phyloP scores from a whole-genome alignment of 2,888 invertebrate species.

The Halictus quadricinctus region DNA sequence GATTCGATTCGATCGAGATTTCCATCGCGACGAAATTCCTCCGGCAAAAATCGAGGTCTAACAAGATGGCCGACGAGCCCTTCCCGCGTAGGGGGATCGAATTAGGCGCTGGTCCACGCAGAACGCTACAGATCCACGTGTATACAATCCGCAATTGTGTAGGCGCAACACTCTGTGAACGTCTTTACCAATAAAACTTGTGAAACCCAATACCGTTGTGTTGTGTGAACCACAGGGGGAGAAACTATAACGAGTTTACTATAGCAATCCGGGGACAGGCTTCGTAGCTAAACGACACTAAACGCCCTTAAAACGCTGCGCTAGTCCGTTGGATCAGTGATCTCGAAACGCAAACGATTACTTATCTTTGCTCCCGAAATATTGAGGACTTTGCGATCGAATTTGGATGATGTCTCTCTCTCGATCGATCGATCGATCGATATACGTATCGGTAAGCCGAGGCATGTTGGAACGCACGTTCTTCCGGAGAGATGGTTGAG shows the following conservation, averaged over 20 bases:
- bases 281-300: constrained; percentile 49
- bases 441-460: background rate
- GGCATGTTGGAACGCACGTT: background rate
- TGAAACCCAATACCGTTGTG: constrained; percentile 53
- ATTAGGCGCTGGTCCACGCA: constrained; percentile 43
- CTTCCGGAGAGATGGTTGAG: background rate
- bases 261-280: constrained; percentile 49
- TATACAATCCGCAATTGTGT: constrained; percentile 49
- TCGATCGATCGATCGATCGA: background rate
- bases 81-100: constrained; percentile 34
- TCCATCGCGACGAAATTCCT: too few relatives aligned
- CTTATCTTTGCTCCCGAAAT: too few relatives aligned
- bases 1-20: too few relatives aligned
- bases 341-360: background rate
- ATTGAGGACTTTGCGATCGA: background rate
- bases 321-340: constrained; percentile 44
- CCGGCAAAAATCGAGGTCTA: background rate
- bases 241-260: background rate
- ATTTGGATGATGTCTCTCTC: background rate
- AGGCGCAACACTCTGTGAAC: constrained; percentile 57
- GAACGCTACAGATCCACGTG: constrained; percentile 54
- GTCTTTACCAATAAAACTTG: constrained; percentile 52
- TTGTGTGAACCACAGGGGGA: constrained; percentile 41
- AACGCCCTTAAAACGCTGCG: constrained; percentile 19
- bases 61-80: background rate